phyloP scores from a whole-genome alignment of 2,113 vertebrate species.

The Cheirogaleus medius region DNA sequence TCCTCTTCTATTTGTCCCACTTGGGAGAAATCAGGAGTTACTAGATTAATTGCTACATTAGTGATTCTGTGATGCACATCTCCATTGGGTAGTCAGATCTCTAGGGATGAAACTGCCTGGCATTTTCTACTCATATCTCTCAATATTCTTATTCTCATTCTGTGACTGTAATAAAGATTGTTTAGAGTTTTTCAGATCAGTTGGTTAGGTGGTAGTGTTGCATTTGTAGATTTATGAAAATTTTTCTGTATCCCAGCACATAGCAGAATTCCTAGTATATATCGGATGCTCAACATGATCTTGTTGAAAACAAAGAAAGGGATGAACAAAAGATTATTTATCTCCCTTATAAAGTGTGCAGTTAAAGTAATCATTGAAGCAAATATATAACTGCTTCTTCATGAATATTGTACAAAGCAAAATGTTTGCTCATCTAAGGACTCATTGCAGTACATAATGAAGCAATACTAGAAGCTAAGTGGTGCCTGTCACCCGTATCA shows the following conservation, averaged over 20 bases:
- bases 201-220: neutral
- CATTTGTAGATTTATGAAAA: neutral
- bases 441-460: neutral
- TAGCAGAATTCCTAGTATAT: neutral
- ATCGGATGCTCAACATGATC: neutral
- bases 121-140: neutral
- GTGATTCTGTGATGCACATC: neutral
- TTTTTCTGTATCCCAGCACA: neutral
- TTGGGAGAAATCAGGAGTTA: conserved; percentile 5
- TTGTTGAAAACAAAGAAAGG: neutral
- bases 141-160: neutral
- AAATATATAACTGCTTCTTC: neutral
- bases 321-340: neutral
- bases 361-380: neutral
- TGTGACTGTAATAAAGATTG: conserved; percentile 2
- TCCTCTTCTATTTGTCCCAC: neutral
- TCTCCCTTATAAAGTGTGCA: neutral
- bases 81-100: neutral
- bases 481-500: neutral
- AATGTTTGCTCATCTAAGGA: neutral
- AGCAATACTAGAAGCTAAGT: neutral
- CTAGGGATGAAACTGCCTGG: neutral
- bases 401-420: neutral
- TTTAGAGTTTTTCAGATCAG: neutral
- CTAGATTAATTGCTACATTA: conserved; percentile 14